Base-by-base conservation (phyloP, 2,797 vertebrate species). In the Eulemur mongoz region DNA sequence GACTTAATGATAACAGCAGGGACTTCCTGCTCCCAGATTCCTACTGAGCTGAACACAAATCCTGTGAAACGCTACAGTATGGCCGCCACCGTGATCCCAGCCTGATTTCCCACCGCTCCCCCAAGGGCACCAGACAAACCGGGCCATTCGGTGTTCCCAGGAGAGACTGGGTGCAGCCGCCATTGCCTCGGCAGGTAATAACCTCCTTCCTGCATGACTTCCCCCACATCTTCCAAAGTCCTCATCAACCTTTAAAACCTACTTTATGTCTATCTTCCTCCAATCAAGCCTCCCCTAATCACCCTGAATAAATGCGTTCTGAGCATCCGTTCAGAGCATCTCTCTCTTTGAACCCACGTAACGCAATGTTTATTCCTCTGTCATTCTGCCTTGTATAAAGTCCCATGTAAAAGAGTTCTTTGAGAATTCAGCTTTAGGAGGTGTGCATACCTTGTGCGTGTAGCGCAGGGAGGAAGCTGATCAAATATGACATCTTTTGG, bases 11-110 rank as follows among this genome's bases (percentile, higher is more conserved):
- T 0, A 81, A 59, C 35, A 61, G 91, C 63, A 61, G 65, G 97
- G 92, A 96, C 0, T 30, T 97, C 94, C 95, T 97, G 80, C 95
- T 97, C 96, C 95, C 0, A 0, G 76, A 96, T 93, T 75, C 52
- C 65, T 23, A 38, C 61, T 52, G 59, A 84, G 57, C 87, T 38
- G 67, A 89, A 80, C 32, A 57, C 54, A 88, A 75, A 30, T 22
- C 63, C 32, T 57, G 0, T 3, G 9, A 32, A 7, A 13, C 80
- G 50, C 43, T 15, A 20, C 88, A 76, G 61, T 35, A 5, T n/a
- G 43, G 45, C 32, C 7, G 6, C 70, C 15, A 17, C 32, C 27
- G 23, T 7, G 67, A 67, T 17, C 40, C 65, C 43, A 65, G 12
- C 20, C 30, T 73, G 45, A 32, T 52, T 87, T 78, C 61, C 72